These are phyloP conservation scores for Amorpha juglandis DNA, from an alignment of 2,888 invertebrate genomes.

Conservation along the genomic window DNA sequence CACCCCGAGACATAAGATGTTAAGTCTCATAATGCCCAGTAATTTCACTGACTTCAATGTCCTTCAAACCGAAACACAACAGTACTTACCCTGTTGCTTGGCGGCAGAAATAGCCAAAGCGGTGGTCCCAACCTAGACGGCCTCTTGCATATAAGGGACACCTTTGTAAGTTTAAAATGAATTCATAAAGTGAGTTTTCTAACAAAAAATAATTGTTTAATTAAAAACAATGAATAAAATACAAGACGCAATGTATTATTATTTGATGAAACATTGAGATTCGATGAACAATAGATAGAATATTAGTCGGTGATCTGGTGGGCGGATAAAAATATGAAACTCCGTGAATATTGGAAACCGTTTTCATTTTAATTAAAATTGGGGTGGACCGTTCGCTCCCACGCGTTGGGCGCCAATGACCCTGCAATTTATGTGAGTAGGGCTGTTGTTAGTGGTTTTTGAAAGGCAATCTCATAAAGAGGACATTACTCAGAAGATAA, in stretches of 20 bases:
- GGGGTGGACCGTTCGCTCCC: constrained; percentile 35
- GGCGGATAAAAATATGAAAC: constrained; percentile 1
- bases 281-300: neutral
- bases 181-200: too few relatives aligned
- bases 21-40: too few relatives aligned
- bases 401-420: constrained; percentile 26
- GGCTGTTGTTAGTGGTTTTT: neutral
- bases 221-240: too few relatives aligned
- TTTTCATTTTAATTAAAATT: constrained; percentile 58
- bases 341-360: constrained; percentile 41
- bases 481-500: neutral
- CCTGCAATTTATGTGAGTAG: neutral
- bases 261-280: neutral
- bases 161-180: too few relatives aligned
- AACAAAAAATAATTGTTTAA: too few relatives aligned
- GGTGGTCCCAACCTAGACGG: too few relatives aligned
- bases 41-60: too few relatives aligned
- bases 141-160: too few relatives aligned
- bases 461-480: neutral
- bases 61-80: too few relatives aligned
- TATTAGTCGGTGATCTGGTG: neutral
- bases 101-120: too few relatives aligned
- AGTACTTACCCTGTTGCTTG: too few relatives aligned
- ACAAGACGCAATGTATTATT: neutral
- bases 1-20: too few relatives aligned